phyloP scores from a whole-genome alignment of 1,140 invertebrate genomes.

The Drosophila kurseongensis region DNA sequence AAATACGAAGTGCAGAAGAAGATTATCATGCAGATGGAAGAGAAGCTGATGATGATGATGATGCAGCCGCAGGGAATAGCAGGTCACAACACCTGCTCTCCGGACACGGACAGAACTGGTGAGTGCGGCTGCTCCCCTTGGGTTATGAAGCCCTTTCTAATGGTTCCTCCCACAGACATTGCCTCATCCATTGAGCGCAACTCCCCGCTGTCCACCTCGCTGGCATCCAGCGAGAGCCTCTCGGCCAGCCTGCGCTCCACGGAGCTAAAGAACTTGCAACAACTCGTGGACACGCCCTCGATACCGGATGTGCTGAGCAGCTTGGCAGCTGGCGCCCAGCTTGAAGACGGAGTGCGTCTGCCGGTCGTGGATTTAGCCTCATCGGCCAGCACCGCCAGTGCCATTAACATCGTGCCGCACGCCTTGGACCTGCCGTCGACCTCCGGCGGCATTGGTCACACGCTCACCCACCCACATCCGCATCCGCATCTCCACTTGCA shows the following conservation, averaged over 20 bases:
- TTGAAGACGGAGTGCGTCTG: slow-evolving; percentile 58
- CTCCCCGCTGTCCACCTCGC: slow-evolving; percentile 86
- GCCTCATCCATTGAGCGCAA: slow-evolving; percentile 85
- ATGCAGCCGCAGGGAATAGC: slow-evolving; percentile 85
- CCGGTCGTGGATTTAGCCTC: slow-evolving; percentile 69
- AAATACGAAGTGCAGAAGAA: slow-evolving; percentile 90
- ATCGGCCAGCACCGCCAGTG: slow-evolving; percentile 72
- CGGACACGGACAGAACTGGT: slow-evolving; percentile 84
- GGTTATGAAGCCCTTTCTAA: neutral
- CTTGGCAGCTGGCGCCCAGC: slow-evolving; percentile 22
- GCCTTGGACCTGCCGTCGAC: slow-evolving; percentile 59
- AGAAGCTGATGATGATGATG: slow-evolving; percentile 87
- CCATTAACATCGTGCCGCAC: slow-evolving; percentile 63
- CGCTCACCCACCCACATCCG: slow-evolving; percentile 61
- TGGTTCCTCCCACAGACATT: slow-evolving; percentile 74
- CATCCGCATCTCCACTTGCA: slow-evolving; percentile 73
- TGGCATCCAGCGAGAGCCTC: slow-evolving; percentile 86
- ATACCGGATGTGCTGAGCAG: slow-evolving; percentile 56
- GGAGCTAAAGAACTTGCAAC: slow-evolving; percentile 85
- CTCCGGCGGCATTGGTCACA: slow-evolving; percentile 45
- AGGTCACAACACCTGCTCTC: slow-evolving; percentile 66
- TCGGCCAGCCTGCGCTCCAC: slow-evolving; percentile 84
- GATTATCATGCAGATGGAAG: slow-evolving; percentile 89
- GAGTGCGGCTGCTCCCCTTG: slow-evolving; percentile 6
- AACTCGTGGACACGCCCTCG: slow-evolving; percentile 69